Conservation (phyloP, 1,140 invertebrate species). For the Zaprionus tsacasi region DNA sequence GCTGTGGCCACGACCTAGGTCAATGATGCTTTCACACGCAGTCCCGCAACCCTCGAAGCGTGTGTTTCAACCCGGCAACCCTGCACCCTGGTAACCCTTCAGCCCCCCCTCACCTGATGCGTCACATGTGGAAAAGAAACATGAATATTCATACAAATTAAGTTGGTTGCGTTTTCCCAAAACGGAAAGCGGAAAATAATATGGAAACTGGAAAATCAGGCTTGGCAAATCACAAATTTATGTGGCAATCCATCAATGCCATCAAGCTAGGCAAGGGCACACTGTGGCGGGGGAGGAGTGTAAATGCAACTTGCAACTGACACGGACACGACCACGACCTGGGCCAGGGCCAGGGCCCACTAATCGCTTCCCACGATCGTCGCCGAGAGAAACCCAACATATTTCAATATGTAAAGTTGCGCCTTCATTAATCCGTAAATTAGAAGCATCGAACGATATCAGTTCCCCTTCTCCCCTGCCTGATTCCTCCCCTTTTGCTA, state of each 20-base stretch:
- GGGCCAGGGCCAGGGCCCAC: slow-evolving; percentile 6
- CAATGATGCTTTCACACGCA: slow-evolving; percentile 23
- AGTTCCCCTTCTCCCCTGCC: slow-evolving; percentile 19
- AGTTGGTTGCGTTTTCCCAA: slow-evolving; percentile 41
- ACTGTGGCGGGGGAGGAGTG: background rate
- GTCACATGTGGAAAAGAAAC: slow-evolving; percentile 2
- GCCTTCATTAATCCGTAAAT: slow-evolving; percentile 82
- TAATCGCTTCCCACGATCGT: slow-evolving; percentile 82
- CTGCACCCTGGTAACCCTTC: background rate
- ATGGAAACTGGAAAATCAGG: slow-evolving; percentile 64
- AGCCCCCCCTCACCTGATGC: background rate
- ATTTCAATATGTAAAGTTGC: slow-evolving; percentile 81
- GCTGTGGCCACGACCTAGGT: slow-evolving; percentile 30
- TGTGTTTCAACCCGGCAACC: background rate
- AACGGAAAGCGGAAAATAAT: slow-evolving; percentile 38
- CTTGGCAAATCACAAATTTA: slow-evolving; percentile 81
- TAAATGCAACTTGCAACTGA: slow-evolving; percentile 3
- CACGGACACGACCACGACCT: slow-evolving; percentile 22
- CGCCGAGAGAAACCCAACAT: slow-evolving; percentile 37
- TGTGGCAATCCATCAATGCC: slow-evolving; percentile 79
- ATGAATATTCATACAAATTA: slow-evolving; percentile 66
- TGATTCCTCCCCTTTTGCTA: background rate
- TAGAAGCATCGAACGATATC: slow-evolving; percentile 79
- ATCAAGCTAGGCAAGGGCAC: slow-evolving; percentile 7
- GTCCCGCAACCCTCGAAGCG: background rate